Evolutionary conservation across 2,113 vertebrate species (phyloP).

Genomic region (Paracanthobrama guichenoti): DNA sequence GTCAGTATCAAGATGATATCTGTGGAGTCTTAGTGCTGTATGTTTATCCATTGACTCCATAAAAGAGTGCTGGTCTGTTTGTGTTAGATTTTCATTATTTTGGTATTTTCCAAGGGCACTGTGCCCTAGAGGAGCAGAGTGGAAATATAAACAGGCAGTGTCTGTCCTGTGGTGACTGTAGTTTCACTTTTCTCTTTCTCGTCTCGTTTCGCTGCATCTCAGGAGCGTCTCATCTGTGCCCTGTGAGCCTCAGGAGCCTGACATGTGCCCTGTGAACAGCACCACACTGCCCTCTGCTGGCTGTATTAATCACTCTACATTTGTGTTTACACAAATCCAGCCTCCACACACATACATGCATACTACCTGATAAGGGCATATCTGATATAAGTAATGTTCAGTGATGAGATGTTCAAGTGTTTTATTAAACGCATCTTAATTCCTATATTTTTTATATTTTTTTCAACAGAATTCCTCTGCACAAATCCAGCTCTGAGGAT

Average conservation of each 20-base stretch:
- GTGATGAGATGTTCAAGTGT: neutral
- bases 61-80: neutral
- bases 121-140: slow-evolving; percentile 62
- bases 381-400: neutral
- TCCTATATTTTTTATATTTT: slow-evolving; percentile 15
- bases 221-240: slow-evolving; percentile 55
- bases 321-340: neutral
- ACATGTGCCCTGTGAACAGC: slow-evolving; percentile 38
- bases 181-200: slow-evolving; percentile 31
- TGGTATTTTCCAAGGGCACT: slow-evolving; percentile 59
- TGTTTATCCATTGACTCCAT: neutral
- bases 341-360: neutral
- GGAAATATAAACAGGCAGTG: slow-evolving; percentile 69
- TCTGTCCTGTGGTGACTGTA: slow-evolving; percentile 65
- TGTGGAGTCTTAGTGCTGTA: neutral
- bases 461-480: slow-evolving; percentile 82
- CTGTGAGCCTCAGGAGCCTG: slow-evolving; percentile 68
- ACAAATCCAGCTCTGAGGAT: slow-evolving; percentile 96
- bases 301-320: slow-evolving; percentile 29
- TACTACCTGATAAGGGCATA: neutral
- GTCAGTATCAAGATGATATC: neutral
- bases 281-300: slow-evolving; percentile 72
- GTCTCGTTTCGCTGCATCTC: slow-evolving; percentile 30
- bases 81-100: slow-evolving; percentile 22
- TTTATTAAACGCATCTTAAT: neutral